phyloP scores from a whole-genome alignment of 2,888 invertebrate species.

The Caenorhabditis parvicauda region DNA sequence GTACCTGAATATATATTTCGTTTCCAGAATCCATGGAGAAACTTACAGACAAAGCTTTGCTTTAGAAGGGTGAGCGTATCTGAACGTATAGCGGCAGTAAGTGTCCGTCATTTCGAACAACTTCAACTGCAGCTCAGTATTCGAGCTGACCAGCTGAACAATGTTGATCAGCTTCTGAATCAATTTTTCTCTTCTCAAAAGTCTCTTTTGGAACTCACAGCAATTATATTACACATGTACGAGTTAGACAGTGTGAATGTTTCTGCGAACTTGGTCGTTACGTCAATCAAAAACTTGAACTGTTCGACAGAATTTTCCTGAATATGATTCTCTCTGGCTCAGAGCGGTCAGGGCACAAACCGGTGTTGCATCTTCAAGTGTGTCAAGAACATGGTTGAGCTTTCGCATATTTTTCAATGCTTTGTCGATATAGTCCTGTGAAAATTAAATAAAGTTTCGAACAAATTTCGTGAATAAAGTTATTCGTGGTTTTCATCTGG shows the following conservation, averaged over 20 bases:
- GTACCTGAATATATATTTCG: not conserved
- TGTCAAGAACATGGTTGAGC: slow-evolving; percentile 16
- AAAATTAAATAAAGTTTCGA: not conserved
- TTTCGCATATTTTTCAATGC: slow-evolving; percentile 23
- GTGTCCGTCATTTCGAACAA: no score
- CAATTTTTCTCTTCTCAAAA: not conserved
- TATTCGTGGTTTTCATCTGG: no score
- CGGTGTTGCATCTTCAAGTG: slow-evolving; percentile 7
- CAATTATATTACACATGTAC: slow-evolving; percentile 24
- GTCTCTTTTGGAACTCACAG: slow-evolving; percentile 2
- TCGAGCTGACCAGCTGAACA: slow-evolving; percentile 15
- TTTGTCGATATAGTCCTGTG: slow-evolving; percentile 18
- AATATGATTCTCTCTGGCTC: not conserved
- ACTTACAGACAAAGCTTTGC: slow-evolving; percentile 27
- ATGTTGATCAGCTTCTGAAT: slow-evolving; percentile 19
- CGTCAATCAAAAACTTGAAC: slow-evolving; percentile 20
- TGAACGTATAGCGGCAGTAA: slow-evolving; percentile 22
- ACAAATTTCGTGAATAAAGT: not conserved
- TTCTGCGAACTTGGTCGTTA: slow-evolving; percentile 16
- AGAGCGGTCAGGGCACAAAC: slow-evolving; percentile 1
- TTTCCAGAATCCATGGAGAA: not conserved
- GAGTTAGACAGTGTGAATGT: slow-evolving; percentile 24
- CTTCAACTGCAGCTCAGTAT: no score
- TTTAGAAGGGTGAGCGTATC: slow-evolving; percentile 30
- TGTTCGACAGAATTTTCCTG: slow-evolving; percentile 15